Evolutionary conservation across 1,140 invertebrate species (phyloP), one percentile per base, ranked within the genome.

Genomic region (Cotesia typhae): DNA sequence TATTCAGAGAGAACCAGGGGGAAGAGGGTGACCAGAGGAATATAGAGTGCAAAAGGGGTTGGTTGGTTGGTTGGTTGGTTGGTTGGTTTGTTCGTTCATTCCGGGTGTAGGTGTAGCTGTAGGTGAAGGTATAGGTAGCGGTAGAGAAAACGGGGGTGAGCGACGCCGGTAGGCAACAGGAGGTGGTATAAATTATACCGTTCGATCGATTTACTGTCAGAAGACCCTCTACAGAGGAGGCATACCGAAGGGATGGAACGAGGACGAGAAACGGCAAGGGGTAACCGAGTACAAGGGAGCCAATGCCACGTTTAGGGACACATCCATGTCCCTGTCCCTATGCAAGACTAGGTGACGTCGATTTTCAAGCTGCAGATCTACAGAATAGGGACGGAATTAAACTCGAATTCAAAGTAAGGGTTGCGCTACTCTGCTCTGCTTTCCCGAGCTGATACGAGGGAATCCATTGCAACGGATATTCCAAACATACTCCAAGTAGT

Each of bases 181-280:
- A 74, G 73, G 83, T 85, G 84, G 84, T 87, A 87, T 87, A 85
- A 87, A 87, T 87, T 87, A 87, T 87, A 87, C 83, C 84, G 83
- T 87, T 85, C 85, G 78, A 87, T 87, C 85, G 85, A 87, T 87
- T 87, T 86, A 76, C 84, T 85, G 85, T 87, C 85, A 87, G 80
- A 82, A 83, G 83, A 84, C 82, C 81, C 82, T 83, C 82, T 73
- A 80, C 74, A 76, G 70, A 77, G 79, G 72, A 77, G 76, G 70
- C 75, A 73, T 70, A 73, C 72, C 64, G 63, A 70, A 70, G 72
- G 75, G 78, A 77, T 69, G 59, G 73, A 65, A 35, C 38, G 69
- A 10, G 17, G 38, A 41, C 38, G 38, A 52, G 55, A 37, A 65
- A 53, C 65, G 68, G 9, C 67, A 76, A 75, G 78, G 74, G 77